Evolutionary conservation across 1,140 invertebrate genomes (phyloP), one percentile per base, ranked within the genome.

Genomic region (Drosophila ercepeae): DNA sequence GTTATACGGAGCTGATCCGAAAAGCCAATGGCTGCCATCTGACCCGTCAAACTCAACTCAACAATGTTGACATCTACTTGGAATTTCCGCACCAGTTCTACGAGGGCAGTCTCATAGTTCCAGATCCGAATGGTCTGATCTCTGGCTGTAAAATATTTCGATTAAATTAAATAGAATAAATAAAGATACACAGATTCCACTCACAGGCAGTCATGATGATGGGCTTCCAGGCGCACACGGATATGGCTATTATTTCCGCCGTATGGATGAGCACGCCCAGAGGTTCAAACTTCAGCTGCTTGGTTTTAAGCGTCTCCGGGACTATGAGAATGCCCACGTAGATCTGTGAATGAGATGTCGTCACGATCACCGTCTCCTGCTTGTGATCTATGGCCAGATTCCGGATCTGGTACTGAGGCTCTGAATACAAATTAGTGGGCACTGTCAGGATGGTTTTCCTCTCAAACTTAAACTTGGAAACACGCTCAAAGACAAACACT

Each of bases 1-100:
- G 97, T 95, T 29, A 97, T 95, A 36, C 96, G 93, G 1, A 99
- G 91, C 91, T 97, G 97, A 91, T 98, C 97, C 2, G 95, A 95
- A 89, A 98, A 98, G n/a, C 97, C 97, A 51, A 97, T 94, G 7
- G 97, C 93, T 11, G 97, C 94, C 89, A 97, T 97, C 0, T 98
- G 92, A 3, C 97, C 97, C 91, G 92, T 92, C 0, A 97, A 97
- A 92, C 98, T 97, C 2, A 98, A 86, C 13, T 95, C 94, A 5
- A 97, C 93, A 61, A 94, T 95, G 77, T 94, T 95, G 14, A 97
- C 94, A 77, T 97, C 95, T 75, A 97, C 96, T 32, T 95, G 93
- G 88, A 97, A 98, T 64, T 96, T 93, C 83, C 96, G 97, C 39
- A 94, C 93, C 84, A 98, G 91, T 75, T 98, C 95, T 21, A 97